phyloP scores from a whole-genome alignment of 2,113 vertebrate genomes.

The Menura novaehollandiae region DNA sequence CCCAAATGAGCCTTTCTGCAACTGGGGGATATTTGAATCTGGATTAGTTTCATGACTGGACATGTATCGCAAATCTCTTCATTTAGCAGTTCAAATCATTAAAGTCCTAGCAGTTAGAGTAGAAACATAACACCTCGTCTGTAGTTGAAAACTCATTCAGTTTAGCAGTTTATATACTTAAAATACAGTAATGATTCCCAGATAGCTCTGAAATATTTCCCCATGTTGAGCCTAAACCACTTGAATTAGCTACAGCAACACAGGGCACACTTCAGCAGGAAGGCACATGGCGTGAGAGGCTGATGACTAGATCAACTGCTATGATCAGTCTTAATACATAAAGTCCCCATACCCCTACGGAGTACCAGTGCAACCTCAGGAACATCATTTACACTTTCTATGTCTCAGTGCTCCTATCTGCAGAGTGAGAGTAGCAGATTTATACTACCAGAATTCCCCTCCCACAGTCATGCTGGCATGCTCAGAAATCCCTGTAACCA shows the following conservation, averaged over 20 bases:
- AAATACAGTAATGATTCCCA: neutral
- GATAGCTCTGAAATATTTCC: neutral
- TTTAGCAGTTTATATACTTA: neutral
- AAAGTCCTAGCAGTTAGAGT: neutral
- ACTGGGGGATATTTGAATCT: neutral
- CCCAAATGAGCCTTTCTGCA: neutral
- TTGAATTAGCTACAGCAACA: neutral
- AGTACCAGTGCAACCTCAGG: neutral
- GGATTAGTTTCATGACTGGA: neutral
- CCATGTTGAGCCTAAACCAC: neutral
- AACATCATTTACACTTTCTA: neutral
- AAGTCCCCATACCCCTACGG: neutral
- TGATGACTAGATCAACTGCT: neutral
- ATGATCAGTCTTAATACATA: neutral
- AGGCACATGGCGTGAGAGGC: accelerated
- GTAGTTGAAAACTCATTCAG: neutral
- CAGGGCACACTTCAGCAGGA: neutral
- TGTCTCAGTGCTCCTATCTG: neutral
- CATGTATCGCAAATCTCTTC: neutral
- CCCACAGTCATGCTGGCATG: neutral
- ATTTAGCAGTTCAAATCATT: neutral
- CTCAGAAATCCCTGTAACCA: neutral
- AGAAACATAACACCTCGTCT: neutral
- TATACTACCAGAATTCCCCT: neutral
- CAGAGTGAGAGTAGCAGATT: neutral